A percentile compares a stretch with the other conserved stretches of the same genome.
Conservation (phyloP, 2,113 vertebrate genomes). For the Microcebus ravelobensis region DNA sequence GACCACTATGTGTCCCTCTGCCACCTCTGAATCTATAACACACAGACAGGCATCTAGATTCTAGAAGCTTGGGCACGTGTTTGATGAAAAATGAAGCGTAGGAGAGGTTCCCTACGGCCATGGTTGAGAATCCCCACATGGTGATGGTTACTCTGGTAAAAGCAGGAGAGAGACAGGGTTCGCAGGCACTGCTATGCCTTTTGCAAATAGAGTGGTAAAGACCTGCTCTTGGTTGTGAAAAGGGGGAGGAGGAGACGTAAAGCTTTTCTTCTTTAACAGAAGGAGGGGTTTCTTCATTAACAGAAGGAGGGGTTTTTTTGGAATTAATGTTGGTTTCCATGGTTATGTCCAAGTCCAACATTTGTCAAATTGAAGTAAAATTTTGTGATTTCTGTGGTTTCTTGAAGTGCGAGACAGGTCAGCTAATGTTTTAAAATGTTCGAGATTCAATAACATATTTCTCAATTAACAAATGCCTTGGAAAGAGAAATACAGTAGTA, state of each 20-base stretch:
- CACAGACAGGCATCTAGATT: neutral
- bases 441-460: constrained; percentile 17
- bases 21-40: neutral
- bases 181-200: neutral
- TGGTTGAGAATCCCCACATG: neutral
- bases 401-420: constrained; percentile 15
- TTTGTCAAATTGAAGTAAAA: neutral
- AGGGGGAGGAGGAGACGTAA: neutral
- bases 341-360: neutral
- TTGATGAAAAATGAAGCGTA: neutral
- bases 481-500: neutral
- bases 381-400: constrained; percentile 46
- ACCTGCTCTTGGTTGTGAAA: neutral
- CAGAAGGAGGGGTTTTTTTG: neutral
- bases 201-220: neutral
- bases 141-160: neutral
- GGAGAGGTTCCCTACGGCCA: neutral
- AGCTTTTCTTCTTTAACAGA: constrained; percentile 1
- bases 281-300: neutral
- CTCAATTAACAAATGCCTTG: neutral
- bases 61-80: neutral
- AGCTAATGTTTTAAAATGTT: constrained; percentile 46
- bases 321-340: neutral
- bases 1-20: too few species aligned
- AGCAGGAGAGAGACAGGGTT: neutral